A percentile compares a stretch with the other conserved stretches of the same genome.
Evolutionary conservation across 1,140 invertebrate genomes (phyloP).

Genomic region (Pteromalus puparum): DNA sequence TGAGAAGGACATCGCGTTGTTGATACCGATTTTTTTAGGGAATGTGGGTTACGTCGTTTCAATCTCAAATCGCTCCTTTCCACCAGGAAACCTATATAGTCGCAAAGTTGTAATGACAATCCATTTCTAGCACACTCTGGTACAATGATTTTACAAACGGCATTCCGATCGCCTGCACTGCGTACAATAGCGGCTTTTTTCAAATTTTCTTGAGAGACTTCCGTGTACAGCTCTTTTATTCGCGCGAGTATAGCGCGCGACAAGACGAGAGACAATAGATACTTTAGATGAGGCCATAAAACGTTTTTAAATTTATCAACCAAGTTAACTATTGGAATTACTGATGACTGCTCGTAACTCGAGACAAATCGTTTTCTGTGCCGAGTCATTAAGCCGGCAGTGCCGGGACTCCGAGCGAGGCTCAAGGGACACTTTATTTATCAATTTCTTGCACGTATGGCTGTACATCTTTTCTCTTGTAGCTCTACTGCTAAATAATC

Average conservation of each 20-base stretch:
- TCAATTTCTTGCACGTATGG: not conserved
- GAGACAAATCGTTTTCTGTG: slow-evolving; percentile 37
- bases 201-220: not conserved
- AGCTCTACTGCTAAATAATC: not conserved
- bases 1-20: too few species aligned
- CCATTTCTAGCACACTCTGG: not conserved
- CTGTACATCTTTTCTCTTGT: not conserved
- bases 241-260: not conserved
- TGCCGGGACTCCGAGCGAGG: not conserved
- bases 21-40: too few species aligned
- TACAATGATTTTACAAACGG: not conserved
- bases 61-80: too few species aligned
- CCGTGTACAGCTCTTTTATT: not conserved
- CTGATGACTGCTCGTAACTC: slow-evolving; percentile 10
- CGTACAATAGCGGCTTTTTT: slow-evolving; percentile 13
- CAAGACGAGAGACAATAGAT: slow-evolving; percentile 28
- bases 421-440: not conserved
- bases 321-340: slow-evolving; percentile 29
- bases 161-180: not conserved
- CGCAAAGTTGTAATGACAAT: not conserved
- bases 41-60: too few species aligned
- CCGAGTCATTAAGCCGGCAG: not conserved
- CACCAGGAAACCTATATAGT: not conserved
- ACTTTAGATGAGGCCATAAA: slow-evolving; percentile 25
- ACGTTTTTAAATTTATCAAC: slow-evolving; percentile 24